Evolutionary conservation across 2,888 invertebrate genomes (phyloP).

Genomic region (Metacarcinus magister): DNA sequence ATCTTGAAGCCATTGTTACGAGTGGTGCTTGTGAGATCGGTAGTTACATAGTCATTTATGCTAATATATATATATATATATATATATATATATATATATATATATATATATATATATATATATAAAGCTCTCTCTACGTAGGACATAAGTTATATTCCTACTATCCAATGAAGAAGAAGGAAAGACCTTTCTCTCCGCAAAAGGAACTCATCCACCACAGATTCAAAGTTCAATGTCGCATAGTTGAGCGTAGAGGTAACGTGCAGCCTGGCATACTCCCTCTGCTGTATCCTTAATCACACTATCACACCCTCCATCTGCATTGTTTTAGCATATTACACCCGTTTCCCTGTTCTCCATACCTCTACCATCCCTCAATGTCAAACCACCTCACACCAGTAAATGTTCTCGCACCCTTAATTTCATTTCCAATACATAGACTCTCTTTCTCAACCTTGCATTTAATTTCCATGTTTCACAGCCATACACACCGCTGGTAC

Average conservation of each 20-base stretch:
- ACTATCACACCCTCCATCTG: neutral
- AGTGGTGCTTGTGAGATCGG: too few species aligned
- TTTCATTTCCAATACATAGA: constrained; percentile 4
- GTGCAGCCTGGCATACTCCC: neutral
- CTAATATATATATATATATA: too few species aligned
- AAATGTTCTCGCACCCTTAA: neutral
- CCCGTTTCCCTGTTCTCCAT: neutral
- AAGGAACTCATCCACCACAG: neutral
- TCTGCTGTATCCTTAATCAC: neutral
- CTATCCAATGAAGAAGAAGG: neutral
- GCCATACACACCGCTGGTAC: neutral
- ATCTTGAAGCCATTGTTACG: too few species aligned
- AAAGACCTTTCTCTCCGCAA: neutral
- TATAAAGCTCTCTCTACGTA: too few species aligned
- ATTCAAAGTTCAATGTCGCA: neutral
- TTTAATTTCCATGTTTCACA: neutral
- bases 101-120: too few species aligned
- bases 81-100: too few species aligned
- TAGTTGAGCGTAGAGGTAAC: neutral
- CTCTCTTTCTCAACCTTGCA: neutral
- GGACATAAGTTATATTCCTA: neutral
- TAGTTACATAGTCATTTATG: too few species aligned
- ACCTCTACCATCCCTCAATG: neutral
- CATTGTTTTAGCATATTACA: neutral
- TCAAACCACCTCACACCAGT: neutral